A percentile compares a stretch with the other conserved stretches of the same genome.
phyloP scores from a whole-genome alignment of 1,140 invertebrate genomes.

The Scaptomyza graminum region DNA sequence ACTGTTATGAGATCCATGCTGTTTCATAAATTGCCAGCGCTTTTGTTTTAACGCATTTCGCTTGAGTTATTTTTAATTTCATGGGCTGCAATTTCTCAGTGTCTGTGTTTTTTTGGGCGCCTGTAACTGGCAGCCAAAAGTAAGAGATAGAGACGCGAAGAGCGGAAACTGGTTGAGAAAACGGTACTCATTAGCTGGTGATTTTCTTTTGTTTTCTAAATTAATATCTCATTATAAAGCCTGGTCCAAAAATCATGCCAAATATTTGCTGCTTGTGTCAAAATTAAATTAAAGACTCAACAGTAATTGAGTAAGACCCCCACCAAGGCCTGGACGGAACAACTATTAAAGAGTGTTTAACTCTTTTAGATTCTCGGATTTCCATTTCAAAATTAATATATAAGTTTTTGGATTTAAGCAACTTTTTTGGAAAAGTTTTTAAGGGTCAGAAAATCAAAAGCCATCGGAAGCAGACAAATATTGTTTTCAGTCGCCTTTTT shows the following conservation, averaged over 20 bases:
- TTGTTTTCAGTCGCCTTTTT: constrained; percentile 54
- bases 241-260: constrained; percentile 45
- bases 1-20: constrained; percentile 9
- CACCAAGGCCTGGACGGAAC: background rate
- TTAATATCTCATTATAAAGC: constrained; percentile 47
- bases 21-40: constrained; percentile 73
- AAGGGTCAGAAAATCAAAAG: constrained; percentile 18
- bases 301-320: constrained; percentile 59
- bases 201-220: constrained; percentile 47
- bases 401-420: background rate
- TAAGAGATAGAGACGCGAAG: constrained; percentile 25
- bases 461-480: constrained; percentile 48
- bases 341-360: background rate
- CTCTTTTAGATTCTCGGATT: background rate
- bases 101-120: constrained; percentile 57
- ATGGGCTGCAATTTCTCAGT: constrained; percentile 78
- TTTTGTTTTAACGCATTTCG: constrained; percentile 74
- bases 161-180: constrained; percentile 11
- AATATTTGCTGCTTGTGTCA: constrained; percentile 57
- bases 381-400: background rate
- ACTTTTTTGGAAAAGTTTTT: constrained; percentile 68
- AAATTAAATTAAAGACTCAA: constrained; percentile 74
- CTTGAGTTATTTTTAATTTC: constrained; percentile 82
- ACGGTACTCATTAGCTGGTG: constrained; percentile 62
- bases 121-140: constrained; percentile 45